These are phyloP conservation scores for Ectemnius continuus DNA, from an alignment of 2,888 invertebrate genomes.

Conservation along the genomic window DNA sequence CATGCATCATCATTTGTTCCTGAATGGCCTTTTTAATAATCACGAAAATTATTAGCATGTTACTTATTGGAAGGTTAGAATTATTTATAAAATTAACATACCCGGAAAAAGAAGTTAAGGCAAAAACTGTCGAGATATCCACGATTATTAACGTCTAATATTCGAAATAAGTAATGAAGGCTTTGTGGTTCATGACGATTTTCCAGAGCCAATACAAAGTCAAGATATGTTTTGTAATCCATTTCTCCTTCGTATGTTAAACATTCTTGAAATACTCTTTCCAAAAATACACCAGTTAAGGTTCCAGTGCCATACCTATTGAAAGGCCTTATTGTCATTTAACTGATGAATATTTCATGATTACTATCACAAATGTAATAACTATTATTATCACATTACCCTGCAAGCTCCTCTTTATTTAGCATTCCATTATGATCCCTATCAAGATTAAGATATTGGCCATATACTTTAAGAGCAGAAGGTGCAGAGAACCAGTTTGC, in stretches of 20 bases:
- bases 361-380: neutral
- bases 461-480: conserved; percentile 93
- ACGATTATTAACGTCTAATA: conserved; percentile 92
- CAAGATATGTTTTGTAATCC: conserved; percentile 98
- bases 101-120: conserved; percentile 94
- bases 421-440: conserved; percentile 97
- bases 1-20: conserved; percentile 92
- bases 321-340: conserved; percentile 26
- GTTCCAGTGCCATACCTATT: conserved; percentile 93
- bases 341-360: neutral
- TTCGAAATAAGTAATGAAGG: conserved; percentile 92
- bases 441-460: conserved; percentile 95
- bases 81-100: conserved; percentile 68
- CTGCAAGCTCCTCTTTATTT: conserved; percentile 92
- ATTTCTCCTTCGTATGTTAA: conserved; percentile 96
- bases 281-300: conserved; percentile 92
- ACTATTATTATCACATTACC: conserved; percentile 78
- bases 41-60: neutral
- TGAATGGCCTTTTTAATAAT: conserved; percentile 86
- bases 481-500: conserved; percentile 95
- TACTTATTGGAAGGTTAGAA: neutral
- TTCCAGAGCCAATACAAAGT: conserved; percentile 95
- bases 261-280: conserved; percentile 96
- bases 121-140: conserved; percentile 94
- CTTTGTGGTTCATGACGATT: conserved; percentile 95